Conservation (phyloP, 2,797 vertebrate species). For the Novumbra hubbsi region DNA sequence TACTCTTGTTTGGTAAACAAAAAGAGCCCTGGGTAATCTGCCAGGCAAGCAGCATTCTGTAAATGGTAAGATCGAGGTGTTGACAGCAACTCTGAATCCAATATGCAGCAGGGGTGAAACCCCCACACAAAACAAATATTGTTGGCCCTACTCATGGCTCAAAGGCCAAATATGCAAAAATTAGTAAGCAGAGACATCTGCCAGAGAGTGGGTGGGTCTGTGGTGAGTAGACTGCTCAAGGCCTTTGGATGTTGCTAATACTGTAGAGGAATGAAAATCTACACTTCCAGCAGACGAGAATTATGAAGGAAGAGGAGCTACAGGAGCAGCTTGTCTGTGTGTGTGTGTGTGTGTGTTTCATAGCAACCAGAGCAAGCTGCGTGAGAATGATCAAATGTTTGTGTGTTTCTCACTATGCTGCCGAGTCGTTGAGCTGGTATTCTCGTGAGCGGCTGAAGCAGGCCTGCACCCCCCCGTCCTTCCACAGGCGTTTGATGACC, state of each 20-base stretch:
- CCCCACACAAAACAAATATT: constrained; percentile 57
- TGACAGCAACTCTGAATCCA: constrained; percentile 6
- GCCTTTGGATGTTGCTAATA: neutral
- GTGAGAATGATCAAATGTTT: neutral
- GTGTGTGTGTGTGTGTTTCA: neutral
- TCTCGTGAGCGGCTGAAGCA: constrained; percentile 97
- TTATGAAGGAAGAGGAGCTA: neutral
- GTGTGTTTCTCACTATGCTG: constrained; percentile 88
- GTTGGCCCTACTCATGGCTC: constrained; percentile 55
- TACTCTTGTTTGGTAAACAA: constrained; percentile 9
- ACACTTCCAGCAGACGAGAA: neutral
- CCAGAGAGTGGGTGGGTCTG: constrained; percentile 23
- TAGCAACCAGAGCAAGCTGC: neutral
- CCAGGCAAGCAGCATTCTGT: neutral
- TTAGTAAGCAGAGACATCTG: constrained; percentile 21
- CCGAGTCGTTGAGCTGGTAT: constrained; percentile 98
- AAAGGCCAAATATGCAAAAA: constrained; percentile 24
- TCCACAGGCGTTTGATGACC: constrained; percentile 96
- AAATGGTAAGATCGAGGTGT: constrained; percentile 41
- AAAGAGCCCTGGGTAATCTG: constrained; percentile 9
- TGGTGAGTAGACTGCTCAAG: constrained; percentile 15
- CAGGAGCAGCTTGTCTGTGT: neutral
- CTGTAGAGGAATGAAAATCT: neutral
- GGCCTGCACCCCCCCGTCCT: constrained; percentile 92
- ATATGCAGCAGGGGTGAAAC: constrained; percentile 30